Base-by-base conservation (phyloP, 2,888 invertebrate species). In the Physocephala rufipes region DNA sequence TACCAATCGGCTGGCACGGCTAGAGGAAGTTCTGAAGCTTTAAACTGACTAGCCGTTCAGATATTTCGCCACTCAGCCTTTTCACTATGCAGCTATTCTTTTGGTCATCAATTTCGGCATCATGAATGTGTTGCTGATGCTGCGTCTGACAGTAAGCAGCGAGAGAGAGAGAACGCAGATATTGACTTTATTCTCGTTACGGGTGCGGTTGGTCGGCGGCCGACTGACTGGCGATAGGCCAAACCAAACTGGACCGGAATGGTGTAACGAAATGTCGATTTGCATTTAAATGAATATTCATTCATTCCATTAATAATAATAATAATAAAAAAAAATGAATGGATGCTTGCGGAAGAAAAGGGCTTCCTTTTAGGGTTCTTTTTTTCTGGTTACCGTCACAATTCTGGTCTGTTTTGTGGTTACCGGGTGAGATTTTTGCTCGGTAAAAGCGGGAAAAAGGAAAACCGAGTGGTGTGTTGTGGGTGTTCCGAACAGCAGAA, bases 281-380 rank as follows among this genome's bases (percentile, higher is more conserved):
- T 66, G 66, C 66, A 66, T 66, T 66, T 66, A 66, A 51, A 66
- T 66, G 66, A 53, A 53, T 66, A 66, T 55, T 62, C 62, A 19
- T 36, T 55, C 47, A 30, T 53, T 28, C 45, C 19, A 66, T 51
- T 65, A 65, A 65, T 66, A 66, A 66, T 36, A 51, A 43, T 66
- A 66, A 55, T 64, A 47, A 47, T 64, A 47, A 49, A 13, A 62
- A 62, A 21, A 53, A 43, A 36, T 19, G 21, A 62, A 62, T 36
- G n/a, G 16, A 36, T 30, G 19, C 63, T 24, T 12, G 13, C 3
- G 53, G 21, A 53, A n/a, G 21, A 53, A 9, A 36, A 36, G 36
- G 36, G 36, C 36, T 36, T 9, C 9, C 9, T 36, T 36, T 36
- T 36, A 9, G 36, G 36, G 5, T 36, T 9, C 9, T 36, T 36